phyloP scores from a whole-genome alignment of 23 tunicate genomes.

The Trididemnum miniatum region DNA sequence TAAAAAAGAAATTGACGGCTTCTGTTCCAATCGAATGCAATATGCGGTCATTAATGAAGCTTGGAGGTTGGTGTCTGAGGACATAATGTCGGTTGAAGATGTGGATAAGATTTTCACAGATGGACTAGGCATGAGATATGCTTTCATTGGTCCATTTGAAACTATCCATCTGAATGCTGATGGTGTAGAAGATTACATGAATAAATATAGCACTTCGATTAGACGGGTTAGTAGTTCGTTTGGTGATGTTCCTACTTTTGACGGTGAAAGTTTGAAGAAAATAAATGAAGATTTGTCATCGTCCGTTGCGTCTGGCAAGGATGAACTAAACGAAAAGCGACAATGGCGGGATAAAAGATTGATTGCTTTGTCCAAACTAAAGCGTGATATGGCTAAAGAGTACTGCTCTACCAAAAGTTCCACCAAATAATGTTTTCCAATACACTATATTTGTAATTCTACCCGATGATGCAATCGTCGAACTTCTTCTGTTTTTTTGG shows the following conservation, averaged over 20 bases:
- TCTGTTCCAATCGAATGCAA: slow-evolving; percentile 81
- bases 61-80: slow-evolving; percentile 85
- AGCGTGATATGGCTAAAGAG: slow-evolving; percentile 46
- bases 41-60: slow-evolving; percentile 86
- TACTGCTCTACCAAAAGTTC: no score
- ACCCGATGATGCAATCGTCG: no score
- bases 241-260: slow-evolving; percentile 76
- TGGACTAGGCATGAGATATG: slow-evolving; percentile 90
- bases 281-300: slow-evolving; percentile 43
- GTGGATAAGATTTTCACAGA: slow-evolving; percentile 82
- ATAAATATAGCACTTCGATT: slow-evolving; percentile 69
- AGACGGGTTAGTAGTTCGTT: slow-evolving; percentile 63
- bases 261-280: slow-evolving; percentile 42
- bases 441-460: no score
- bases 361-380: slow-evolving; percentile 83
- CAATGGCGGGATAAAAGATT: slow-evolving; percentile 79
- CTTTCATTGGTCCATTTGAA: slow-evolving; percentile 96
- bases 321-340: slow-evolving; percentile 43
- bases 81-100: slow-evolving; percentile 82
- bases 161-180: slow-evolving; percentile 97
- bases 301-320: slow-evolving; percentile 46
- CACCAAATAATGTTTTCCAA: no score
- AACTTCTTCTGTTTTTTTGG: no score
- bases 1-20: slow-evolving; percentile 87
- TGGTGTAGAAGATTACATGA: slow-evolving; percentile 83